Evolutionary conservation across 2,888 invertebrate genomes (phyloP).

Genomic region (Archips xylosteana): DNA sequence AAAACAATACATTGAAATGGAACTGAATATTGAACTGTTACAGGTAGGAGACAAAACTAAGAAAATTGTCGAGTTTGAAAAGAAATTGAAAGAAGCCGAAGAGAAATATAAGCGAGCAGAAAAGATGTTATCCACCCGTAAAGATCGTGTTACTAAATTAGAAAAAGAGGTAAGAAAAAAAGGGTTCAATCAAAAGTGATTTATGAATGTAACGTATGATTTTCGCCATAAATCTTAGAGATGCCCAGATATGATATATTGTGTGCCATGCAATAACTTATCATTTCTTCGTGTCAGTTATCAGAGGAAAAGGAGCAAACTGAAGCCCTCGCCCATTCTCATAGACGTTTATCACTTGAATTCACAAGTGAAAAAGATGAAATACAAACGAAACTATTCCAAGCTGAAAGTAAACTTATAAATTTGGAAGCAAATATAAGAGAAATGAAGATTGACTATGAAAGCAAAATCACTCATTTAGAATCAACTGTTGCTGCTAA

Average conservation of each 20-base stretch:
- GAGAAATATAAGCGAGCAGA: slow-evolving; percentile 87
- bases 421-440: slow-evolving; percentile 80
- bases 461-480: slow-evolving; percentile 86
- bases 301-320: slow-evolving; percentile 80
- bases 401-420: slow-evolving; percentile 78
- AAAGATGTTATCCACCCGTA: slow-evolving; percentile 82
- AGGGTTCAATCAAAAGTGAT: slow-evolving; percentile 33
- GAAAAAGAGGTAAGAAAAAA: slow-evolving; percentile 85
- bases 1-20: slow-evolving; percentile 1
- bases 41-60: slow-evolving; percentile 87
- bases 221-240: background rate
- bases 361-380: slow-evolving; percentile 79
- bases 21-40: slow-evolving; percentile 46
- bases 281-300: slow-evolving; percentile 66
- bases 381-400: slow-evolving; percentile 75
- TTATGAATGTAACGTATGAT: background rate
- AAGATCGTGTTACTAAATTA: slow-evolving; percentile 85
- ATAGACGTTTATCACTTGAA: slow-evolving; percentile 75
- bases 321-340: slow-evolving; percentile 67
- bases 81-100: slow-evolving; percentile 88
- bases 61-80: slow-evolving; percentile 87
- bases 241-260: background rate
- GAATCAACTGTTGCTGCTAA: slow-evolving; percentile 86
- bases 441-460: slow-evolving; percentile 84
- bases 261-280: background rate